phyloP scores from a whole-genome alignment of 2,888 invertebrate genomes.

The Rhyacophila evoluta region DNA sequence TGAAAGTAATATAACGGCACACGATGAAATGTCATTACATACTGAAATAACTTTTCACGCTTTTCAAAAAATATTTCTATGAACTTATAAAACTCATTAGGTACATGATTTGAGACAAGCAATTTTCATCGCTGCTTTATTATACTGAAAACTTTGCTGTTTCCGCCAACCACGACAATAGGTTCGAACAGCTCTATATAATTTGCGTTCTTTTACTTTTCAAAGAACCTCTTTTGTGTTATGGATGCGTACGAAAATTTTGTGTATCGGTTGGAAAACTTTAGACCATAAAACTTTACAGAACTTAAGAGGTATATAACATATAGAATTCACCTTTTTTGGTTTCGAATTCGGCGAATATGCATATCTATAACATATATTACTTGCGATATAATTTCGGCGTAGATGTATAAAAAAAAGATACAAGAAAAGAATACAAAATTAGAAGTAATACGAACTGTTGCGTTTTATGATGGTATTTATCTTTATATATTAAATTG shows the following conservation, averaged over 20 bases:
- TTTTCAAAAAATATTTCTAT: constrained; percentile 6
- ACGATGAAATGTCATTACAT: constrained; percentile 19
- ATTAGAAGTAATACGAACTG: not conserved
- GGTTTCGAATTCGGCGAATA: not conserved
- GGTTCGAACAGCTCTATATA: constrained; percentile 39
- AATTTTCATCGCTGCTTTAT: constrained; percentile 33
- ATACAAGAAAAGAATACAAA: not conserved
- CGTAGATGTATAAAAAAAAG: no score
- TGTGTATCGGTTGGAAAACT: constrained; percentile 17
- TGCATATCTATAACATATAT: not conserved
- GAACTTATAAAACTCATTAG: constrained; percentile 17
- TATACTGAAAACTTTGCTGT: constrained; percentile 39
- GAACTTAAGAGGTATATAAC: not conserved
- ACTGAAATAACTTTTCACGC: constrained; percentile 5
- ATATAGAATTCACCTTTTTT: not conserved
- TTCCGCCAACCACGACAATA: constrained; percentile 37
- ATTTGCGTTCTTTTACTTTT: constrained; percentile 38
- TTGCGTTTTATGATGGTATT: no score
- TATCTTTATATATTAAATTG: no score
- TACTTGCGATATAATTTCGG: no score
- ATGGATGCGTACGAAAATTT: constrained; percentile 15
- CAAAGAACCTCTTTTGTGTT: constrained; percentile 29
- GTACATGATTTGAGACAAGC: constrained; percentile 24
- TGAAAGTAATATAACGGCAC: not conserved
- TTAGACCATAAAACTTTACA: not conserved